Evolutionary conservation across 2,797 vertebrate species (phyloP).

Genomic region (Acanthopagrus latus): DNA sequence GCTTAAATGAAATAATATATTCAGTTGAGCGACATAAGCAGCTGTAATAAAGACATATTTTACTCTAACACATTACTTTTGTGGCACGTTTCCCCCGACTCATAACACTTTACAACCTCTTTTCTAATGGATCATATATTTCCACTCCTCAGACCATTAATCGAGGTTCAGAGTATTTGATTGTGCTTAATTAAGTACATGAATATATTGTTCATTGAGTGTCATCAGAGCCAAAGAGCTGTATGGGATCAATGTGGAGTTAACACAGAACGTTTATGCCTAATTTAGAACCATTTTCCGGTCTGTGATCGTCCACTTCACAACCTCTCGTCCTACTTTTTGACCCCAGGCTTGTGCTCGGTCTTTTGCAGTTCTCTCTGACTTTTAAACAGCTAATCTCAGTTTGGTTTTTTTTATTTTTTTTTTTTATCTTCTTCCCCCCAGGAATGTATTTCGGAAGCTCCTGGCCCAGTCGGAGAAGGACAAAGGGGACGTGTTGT

Average conservation of each 20-base stretch:
- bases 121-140: neutral
- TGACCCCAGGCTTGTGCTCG: neutral
- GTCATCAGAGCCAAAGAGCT: conserved; percentile 29
- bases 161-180: neutral
- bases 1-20: too few species aligned
- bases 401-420: neutral
- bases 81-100: too few species aligned
- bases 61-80: too few species aligned
- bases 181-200: conserved; percentile 20
- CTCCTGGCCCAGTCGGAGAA: conserved; percentile 87
- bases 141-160: neutral
- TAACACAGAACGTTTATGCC: conserved; percentile 5
- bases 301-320: conserved; percentile 28
- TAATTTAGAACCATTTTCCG: conserved; percentile 41
- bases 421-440: conserved; percentile 4
- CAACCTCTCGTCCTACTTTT: conserved; percentile 5
- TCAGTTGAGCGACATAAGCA: too few species aligned
- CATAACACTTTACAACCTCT: too few species aligned
- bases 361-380: neutral
- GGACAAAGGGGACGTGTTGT: conserved; percentile 86
- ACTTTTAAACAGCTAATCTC: neutral
- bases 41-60: too few species aligned
- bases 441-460: conserved; percentile 88
- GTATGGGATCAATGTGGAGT: conserved; percentile 40
- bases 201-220: conserved; percentile 10